These are phyloP conservation scores for Lepisosteus oculatus DNA, from an alignment of 2,113 vertebrate species.

Conservation along the genomic window DNA sequence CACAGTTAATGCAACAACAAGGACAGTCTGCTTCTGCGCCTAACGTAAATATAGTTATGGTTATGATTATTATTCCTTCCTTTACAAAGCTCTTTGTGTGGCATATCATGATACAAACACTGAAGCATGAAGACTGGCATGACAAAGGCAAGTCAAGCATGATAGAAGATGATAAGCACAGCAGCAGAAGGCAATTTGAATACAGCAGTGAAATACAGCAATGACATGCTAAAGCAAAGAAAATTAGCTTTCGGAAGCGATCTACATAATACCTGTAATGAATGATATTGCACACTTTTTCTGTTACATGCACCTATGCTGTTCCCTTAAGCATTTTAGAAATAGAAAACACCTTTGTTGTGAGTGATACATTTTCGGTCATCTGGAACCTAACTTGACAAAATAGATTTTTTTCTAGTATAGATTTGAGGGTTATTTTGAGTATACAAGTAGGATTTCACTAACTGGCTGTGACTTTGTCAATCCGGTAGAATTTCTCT, in stretches of 20 bases:
- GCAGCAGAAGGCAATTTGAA: slow-evolving; percentile 16
- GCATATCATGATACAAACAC: slow-evolving; percentile 49
- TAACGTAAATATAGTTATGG: slow-evolving; percentile 19
- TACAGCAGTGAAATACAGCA: slow-evolving; percentile 6
- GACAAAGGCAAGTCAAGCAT: slow-evolving; percentile 48
- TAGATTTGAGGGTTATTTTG: too few species aligned
- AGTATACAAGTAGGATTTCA: too few species aligned
- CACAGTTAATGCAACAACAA: slow-evolving; percentile 31
- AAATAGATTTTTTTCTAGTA: too few species aligned
- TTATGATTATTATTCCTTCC: slow-evolving; percentile 50
- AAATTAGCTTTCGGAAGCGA: slow-evolving; percentile 3
- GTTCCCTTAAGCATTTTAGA: too few species aligned
- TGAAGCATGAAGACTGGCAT: slow-evolving; percentile 49
- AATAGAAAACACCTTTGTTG: too few species aligned
- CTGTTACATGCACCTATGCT: too few species aligned
- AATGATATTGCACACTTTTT: too few species aligned
- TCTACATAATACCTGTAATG: neutral
- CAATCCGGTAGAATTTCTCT: too few species aligned
- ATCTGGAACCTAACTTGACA: too few species aligned
- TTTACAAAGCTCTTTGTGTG: slow-evolving; percentile 30
- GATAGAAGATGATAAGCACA: slow-evolving; percentile 55
- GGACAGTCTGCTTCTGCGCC: slow-evolving; percentile 24
- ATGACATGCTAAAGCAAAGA: neutral
- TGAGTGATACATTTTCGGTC: too few species aligned
- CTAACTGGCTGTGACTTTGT: too few species aligned